Evolutionary conservation across 1,140 invertebrate species (phyloP), one percentile per base, ranked within the genome.

Genomic region (Kradibia gibbosae): DNA sequence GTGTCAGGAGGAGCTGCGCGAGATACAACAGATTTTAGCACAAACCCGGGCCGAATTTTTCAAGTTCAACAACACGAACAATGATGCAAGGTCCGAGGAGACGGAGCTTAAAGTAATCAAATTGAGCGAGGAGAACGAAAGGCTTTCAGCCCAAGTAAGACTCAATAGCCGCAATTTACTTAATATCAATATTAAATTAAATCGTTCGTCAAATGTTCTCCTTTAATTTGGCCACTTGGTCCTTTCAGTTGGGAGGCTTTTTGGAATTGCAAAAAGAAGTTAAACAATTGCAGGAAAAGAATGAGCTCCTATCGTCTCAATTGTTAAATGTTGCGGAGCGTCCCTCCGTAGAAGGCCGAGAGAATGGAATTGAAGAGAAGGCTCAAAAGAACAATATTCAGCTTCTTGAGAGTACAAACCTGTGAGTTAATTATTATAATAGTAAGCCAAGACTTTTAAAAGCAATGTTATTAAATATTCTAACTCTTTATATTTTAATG

Each of bases 361-460:
- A 92, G 85, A 93, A 93, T 86, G 92, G 92, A 42, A 88, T 92
- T n/a, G 90, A 92, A 72, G 85, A 88, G 13, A 89, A 92, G 81
- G 78, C 82, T 22, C 82, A 88, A 73, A 87, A 88, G 22, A 87
- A 84, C 67, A 86, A 83, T 78, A 81, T 85, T 36, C 81, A 87
- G 73, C 74, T 85, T 31, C n/a, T 84, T 48, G 88, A 90, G 81
- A 85, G 86, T 42, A 82, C 78, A 20, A 86, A 88, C 81, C 83
- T 88, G 88, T 89, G 86, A 65, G 85, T 84, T 62, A 77, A 67
- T 42, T 76, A n/a, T 17, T 4, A 42, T 1, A 1, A 50, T 34
- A 45, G n/a, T n/a, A n/a, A n/a, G n/a, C n/a, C n/a, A n/a, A n/a
- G n/a, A n/a, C n/a, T n/a, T n/a, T n/a, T n/a, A n/a, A n/a, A n/a